Percentiles rank a stretch among this genome's conserved stretches.
Evolutionary conservation across 2,888 invertebrate genomes (phyloP).

Genomic region (Shargacucullia verbasci): DNA sequence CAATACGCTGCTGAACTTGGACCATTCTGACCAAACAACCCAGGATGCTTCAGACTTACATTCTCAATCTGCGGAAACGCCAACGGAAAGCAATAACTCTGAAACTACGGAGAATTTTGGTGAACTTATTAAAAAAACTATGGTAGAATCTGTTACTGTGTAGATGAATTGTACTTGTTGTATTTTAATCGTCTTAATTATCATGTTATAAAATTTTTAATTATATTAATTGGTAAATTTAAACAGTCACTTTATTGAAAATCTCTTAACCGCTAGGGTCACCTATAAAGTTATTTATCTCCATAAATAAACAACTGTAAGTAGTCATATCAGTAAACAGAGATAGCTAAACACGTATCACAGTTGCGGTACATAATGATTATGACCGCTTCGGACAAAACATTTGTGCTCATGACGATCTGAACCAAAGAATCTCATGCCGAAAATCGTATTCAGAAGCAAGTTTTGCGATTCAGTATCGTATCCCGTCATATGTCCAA

Average conservation of each 20-base stretch:
- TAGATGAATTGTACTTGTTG: slow-evolving; percentile 87
- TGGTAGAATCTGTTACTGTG: slow-evolving; percentile 96
- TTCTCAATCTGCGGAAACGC: slow-evolving; percentile 60
- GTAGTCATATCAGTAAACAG: slow-evolving; percentile 29
- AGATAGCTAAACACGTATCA: slow-evolving; percentile 35
- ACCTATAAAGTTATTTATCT: slow-evolving; percentile 34
- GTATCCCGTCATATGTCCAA: neutral
- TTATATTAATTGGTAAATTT: slow-evolving; percentile 79
- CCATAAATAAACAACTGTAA: slow-evolving; percentile 29
- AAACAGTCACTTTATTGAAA: slow-evolving; percentile 53
- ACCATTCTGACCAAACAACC: slow-evolving; percentile 76
- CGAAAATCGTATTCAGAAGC: too few relatives aligned
- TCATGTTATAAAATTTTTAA: slow-evolving; percentile 83
- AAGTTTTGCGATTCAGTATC: neutral
- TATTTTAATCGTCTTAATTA: slow-evolving; percentile 80
- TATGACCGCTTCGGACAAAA: too few relatives aligned
- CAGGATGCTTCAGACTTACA: slow-evolving; percentile 73
- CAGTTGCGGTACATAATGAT: slow-evolving; percentile 26
- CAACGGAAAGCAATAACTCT: slow-evolving; percentile 64
- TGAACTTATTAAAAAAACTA: slow-evolving; percentile 97
- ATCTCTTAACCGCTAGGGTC: slow-evolving; percentile 26
- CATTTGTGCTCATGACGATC: too few relatives aligned
- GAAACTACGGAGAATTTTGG: slow-evolving; percentile 93
- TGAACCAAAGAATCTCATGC: too few relatives aligned
- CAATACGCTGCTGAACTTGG: slow-evolving; percentile 78